phyloP scores from a whole-genome alignment of 2,888 invertebrate genomes.

The Metopia argyrocephala region DNA sequence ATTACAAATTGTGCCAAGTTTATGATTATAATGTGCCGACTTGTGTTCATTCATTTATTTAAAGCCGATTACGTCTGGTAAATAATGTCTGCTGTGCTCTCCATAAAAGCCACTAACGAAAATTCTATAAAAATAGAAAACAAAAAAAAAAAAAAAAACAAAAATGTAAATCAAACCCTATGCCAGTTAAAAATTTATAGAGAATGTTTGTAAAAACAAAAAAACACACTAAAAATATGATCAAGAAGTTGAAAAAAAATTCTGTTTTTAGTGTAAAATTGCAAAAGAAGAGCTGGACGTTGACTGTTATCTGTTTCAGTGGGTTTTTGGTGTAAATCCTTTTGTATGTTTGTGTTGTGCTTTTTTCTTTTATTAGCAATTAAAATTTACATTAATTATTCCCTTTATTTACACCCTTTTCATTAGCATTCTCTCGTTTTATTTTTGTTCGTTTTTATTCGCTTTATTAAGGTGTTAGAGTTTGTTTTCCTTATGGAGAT shows the following conservation, averaged over 20 bases:
- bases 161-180: constrained; percentile 44
- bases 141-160: background rate
- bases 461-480: background rate
- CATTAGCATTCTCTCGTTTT: constrained; percentile 32
- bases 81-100: constrained; percentile 1
- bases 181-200: constrained; percentile 1
- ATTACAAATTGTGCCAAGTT: constrained; percentile 36
- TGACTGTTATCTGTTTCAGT: background rate
- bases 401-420: constrained; percentile 47
- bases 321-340: background rate
- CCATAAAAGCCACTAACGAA: background rate
- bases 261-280: background rate
- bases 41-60: constrained; percentile 39
- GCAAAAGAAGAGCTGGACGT: constrained; percentile 10
- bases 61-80: constrained; percentile 8
- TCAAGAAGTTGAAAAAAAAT: background rate
- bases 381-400: constrained; percentile 56
- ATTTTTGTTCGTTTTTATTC: background rate
- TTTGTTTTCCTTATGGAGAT: background rate
- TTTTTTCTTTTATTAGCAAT: constrained; percentile 45
- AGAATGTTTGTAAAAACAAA: background rate
- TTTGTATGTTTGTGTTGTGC: background rate
- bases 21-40: constrained; percentile 46
- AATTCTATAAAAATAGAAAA: background rate
- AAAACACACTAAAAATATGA: background rate